Evolutionary conservation across 2,113 vertebrate genomes (phyloP).

Genomic region (Cygnus buccinator): DNA sequence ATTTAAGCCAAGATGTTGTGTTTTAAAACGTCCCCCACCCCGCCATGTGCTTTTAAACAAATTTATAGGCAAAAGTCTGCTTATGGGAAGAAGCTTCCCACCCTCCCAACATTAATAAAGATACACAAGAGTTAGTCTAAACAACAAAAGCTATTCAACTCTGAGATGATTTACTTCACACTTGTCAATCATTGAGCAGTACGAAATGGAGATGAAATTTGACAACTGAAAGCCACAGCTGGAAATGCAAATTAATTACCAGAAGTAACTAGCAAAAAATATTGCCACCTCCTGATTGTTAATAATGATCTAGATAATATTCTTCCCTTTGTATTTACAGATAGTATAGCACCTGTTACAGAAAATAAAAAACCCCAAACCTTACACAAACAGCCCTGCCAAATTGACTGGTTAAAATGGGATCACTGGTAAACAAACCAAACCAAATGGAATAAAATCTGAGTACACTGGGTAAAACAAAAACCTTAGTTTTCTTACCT

Average conservation of each 20-base stretch:
- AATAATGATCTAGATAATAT: slow-evolving; percentile 24
- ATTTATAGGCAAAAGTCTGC: slow-evolving; percentile 43
- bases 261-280: slow-evolving; percentile 66
- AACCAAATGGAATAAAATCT: slow-evolving; percentile 57
- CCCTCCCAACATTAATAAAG: neutral
- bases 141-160: slow-evolving; percentile 33
- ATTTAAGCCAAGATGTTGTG: slow-evolving; percentile 17
- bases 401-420: slow-evolving; percentile 58
- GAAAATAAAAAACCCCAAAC: slow-evolving; percentile 35
- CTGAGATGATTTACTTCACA: slow-evolving; percentile 44
- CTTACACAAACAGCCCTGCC: slow-evolving; percentile 52
- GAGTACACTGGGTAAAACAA: slow-evolving; percentile 51
- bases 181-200: slow-evolving; percentile 32
- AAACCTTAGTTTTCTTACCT: slow-evolving; percentile 53
- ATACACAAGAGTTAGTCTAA: slow-evolving; percentile 43
- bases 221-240: slow-evolving; percentile 57
- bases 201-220: slow-evolving; percentile 51
- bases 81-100: slow-evolving; percentile 15
- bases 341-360: slow-evolving; percentile 77
- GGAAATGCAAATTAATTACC: slow-evolving; percentile 46
- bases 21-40: neutral
- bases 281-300: slow-evolving; percentile 62
- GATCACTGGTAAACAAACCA: slow-evolving; percentile 43
- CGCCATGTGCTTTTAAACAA: slow-evolving; percentile 43
- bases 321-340: slow-evolving; percentile 75